Percentiles rank a stretch among this genome's conserved stretches.
Evolutionary conservation across 2,888 invertebrate genomes (phyloP).

Genomic region (Aradus depressus): DNA sequence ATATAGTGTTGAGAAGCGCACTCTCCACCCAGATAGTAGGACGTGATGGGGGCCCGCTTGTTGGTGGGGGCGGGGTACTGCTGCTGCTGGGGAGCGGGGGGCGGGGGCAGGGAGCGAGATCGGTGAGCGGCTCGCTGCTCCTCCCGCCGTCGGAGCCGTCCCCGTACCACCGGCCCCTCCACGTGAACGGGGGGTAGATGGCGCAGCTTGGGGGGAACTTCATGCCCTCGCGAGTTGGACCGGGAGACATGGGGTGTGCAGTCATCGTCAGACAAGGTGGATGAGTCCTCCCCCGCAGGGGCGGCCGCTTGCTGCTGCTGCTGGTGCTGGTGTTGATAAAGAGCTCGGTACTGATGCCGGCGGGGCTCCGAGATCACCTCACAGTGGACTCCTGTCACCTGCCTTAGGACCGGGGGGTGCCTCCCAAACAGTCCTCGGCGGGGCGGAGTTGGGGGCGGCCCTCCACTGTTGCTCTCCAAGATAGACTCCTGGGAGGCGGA

Average conservation of each 20-base stretch:
- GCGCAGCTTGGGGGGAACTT: conserved; percentile 37
- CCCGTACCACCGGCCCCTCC: conserved; percentile 44
- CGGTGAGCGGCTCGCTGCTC: conserved; percentile 32
- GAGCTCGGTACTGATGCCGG: conserved; percentile 24
- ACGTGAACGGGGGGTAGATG: conserved; percentile 50
- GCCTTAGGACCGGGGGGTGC: conserved; percentile 27
- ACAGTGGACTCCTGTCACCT: conserved; percentile 28
- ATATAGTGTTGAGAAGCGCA: conserved; percentile 33
- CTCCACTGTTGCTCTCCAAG: conserved; percentile 30
- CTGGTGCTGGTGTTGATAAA: too few relatives aligned
- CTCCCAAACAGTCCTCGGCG: conserved; percentile 28
- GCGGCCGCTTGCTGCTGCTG: too few relatives aligned
- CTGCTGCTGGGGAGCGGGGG: conserved; percentile 32
- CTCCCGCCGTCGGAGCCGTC: conserved; percentile 33
- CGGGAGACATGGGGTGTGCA: conserved; percentile 40
- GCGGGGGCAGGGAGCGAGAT: conserved; percentile 31
- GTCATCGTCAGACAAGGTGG: conserved; percentile 40
- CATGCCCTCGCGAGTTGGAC: conserved; percentile 40
- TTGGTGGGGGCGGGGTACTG: conserved; percentile 21
- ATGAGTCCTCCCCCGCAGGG: conserved; percentile 36
- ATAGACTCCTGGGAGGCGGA: conserved; percentile 39
- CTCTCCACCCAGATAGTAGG: conserved; percentile 35
- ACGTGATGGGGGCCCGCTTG: conserved; percentile 34
- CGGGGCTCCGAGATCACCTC: conserved; percentile 26
- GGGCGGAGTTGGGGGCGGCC: conserved; percentile 30